Evolutionary conservation across 1,140 invertebrate species (phyloP).

Genomic region (Drosophila nigromelanica): DNA sequence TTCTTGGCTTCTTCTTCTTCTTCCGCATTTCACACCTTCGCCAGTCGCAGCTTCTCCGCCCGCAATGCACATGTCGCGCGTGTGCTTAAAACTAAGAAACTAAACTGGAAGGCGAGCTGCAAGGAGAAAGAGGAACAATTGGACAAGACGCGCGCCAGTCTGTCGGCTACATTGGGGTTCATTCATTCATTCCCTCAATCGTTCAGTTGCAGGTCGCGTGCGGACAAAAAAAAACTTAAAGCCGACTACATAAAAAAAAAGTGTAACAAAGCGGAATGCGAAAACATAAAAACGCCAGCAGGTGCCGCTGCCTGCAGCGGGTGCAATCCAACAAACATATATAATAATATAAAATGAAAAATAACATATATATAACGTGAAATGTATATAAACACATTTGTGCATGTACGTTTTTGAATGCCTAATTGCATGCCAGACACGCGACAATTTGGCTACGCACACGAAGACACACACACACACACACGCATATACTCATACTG

Average conservation of each 20-base stretch:
- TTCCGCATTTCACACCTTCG: constrained; percentile 63
- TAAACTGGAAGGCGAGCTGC: neutral
- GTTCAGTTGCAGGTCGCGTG: constrained; percentile 49
- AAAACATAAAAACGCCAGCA: constrained; percentile 43
- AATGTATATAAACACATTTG: neutral
- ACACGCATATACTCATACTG: constrained; percentile 10
- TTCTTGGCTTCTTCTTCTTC: constrained; percentile 44
- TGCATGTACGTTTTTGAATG: constrained; percentile 57
- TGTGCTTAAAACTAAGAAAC: constrained; percentile 45
- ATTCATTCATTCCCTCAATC: constrained; percentile 47
- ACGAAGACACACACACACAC: constrained; percentile 28
- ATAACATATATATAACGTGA: neutral
- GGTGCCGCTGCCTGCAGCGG: constrained; percentile 25
- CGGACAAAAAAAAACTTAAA: constrained; percentile 22
- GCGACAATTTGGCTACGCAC: constrained; percentile 61
- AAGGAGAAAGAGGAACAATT: constrained; percentile 3
- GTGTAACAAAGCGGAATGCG: constrained; percentile 41
- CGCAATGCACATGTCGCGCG: constrained; percentile 25
- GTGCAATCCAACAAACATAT: constrained; percentile 1
- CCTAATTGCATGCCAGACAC: constrained; percentile 81
- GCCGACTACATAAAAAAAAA: constrained; percentile 1
- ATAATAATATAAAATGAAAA: neutral
- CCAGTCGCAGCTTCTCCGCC: neutral
- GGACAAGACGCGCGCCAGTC: constrained; percentile 52
- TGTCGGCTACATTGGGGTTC: constrained; percentile 38